Evolutionary conservation across 2,113 vertebrate genomes (phyloP).

Genomic region (Lamprotornis superbus): DNA sequence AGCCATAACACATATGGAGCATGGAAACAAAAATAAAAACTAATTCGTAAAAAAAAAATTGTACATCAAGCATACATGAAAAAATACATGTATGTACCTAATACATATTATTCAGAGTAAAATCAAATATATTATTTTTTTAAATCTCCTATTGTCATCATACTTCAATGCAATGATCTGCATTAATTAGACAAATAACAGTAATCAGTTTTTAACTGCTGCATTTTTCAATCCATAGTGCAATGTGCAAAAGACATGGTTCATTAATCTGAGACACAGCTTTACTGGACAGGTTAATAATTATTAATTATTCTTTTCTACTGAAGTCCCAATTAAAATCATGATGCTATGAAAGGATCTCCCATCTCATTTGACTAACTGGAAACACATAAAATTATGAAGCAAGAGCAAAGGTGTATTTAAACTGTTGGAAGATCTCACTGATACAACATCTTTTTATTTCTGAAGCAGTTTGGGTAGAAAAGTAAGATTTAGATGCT

Average conservation of each 20-base stretch:
- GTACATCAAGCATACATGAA: background rate
- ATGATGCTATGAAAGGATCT: background rate
- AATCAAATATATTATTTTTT: background rate
- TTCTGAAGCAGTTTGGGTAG: background rate
- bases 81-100: background rate
- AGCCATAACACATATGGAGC: background rate
- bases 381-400: background rate
- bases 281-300: constrained; percentile 24
- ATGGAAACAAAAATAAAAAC: background rate
- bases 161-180: background rate
- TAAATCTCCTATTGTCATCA: background rate
- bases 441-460: background rate
- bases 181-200: background rate
- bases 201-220: background rate
- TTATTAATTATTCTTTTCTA: constrained; percentile 25
- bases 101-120: background rate
- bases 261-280: background rate
- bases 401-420: background rate
- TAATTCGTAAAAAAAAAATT: background rate
- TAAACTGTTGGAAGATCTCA: background rate
- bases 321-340: constrained; percentile 42
- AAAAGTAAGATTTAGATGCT: background rate
- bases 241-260: background rate
- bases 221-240: background rate
- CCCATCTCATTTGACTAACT: constrained; percentile 26